Evolutionary conservation across 2,797 vertebrate species (phyloP).

Genomic region (Sphenodon punctatus): DNA sequence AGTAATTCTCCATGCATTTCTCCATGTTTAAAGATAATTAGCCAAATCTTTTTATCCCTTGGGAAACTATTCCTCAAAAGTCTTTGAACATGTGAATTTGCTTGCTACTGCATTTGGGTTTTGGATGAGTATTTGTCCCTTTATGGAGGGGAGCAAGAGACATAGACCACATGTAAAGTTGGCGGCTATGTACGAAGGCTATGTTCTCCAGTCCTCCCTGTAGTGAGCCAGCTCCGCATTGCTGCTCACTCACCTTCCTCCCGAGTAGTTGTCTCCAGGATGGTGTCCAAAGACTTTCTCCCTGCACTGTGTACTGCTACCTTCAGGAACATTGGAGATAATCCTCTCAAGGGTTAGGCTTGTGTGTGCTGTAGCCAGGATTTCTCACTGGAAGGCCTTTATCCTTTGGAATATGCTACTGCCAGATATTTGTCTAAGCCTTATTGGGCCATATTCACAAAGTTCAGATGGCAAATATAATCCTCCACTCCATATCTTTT

Average conservation of each 20-base stretch:
- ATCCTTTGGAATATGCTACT: not conserved
- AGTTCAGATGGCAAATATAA: not conserved
- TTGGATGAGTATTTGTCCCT: too few relatives aligned
- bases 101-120: too few relatives aligned
- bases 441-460: not conserved
- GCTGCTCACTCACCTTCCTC: not conserved
- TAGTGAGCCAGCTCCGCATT: not conserved
- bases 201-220: slow-evolving; percentile 5
- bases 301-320: not conserved
- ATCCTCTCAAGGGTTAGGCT: not conserved
- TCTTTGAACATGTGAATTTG: not conserved
- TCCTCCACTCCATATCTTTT: not conserved
- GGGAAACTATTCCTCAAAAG: slow-evolving; percentile 37
- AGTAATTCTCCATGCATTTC: slow-evolving; percentile 31
- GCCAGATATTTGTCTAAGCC: not conserved
- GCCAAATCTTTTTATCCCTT: slow-evolving; percentile 14
- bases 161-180: too few relatives aligned
- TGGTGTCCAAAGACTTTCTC: not conserved
- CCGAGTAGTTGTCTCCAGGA: not conserved
- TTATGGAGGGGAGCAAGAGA: too few relatives aligned
- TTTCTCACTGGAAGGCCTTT: not conserved
- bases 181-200: too few relatives aligned
- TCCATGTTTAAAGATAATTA: slow-evolving; percentile 34
- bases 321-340: not conserved
- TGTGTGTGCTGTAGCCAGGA: not conserved